Evolutionary conservation across 2,797 vertebrate species (phyloP).

Genomic region (Paramormyrops hopkinsi): DNA sequence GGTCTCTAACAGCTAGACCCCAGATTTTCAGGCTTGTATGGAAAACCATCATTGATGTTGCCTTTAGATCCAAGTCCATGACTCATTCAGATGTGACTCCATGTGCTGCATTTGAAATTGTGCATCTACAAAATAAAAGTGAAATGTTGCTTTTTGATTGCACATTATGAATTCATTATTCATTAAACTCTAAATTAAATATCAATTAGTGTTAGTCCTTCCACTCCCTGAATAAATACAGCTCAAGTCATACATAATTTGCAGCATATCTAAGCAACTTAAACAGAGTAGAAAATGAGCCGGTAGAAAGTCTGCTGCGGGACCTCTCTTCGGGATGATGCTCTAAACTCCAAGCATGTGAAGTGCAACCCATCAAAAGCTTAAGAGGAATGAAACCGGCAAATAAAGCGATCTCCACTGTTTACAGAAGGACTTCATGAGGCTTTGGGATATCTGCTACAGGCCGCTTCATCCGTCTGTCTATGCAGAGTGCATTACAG

Average conservation of each 20-base stretch:
- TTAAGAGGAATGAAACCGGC: neutral
- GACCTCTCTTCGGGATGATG: neutral
- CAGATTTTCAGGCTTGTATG: neutral
- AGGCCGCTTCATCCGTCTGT: neutral
- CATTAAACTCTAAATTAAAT: neutral
- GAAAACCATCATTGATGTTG: neutral
- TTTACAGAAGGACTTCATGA: neutral
- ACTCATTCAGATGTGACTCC: neutral
- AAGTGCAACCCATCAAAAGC: neutral
- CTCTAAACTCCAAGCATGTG: neutral
- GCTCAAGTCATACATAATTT: neutral
- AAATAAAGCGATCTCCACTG: neutral
- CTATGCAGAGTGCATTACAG: neutral
- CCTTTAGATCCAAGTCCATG: neutral
- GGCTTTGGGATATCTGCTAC: neutral
- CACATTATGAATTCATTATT: neutral
- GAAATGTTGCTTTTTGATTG: neutral
- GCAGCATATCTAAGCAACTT: neutral
- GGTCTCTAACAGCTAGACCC: neutral
- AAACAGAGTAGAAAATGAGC: neutral
- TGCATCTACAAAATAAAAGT: neutral
- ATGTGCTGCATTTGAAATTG: neutral
- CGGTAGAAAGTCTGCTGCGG: neutral
- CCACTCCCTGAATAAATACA: constrained; percentile 5
- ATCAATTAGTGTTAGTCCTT: neutral